phyloP scores from a whole-genome alignment of 1,140 invertebrate genomes.

The Periplaneta americana region DNA sequence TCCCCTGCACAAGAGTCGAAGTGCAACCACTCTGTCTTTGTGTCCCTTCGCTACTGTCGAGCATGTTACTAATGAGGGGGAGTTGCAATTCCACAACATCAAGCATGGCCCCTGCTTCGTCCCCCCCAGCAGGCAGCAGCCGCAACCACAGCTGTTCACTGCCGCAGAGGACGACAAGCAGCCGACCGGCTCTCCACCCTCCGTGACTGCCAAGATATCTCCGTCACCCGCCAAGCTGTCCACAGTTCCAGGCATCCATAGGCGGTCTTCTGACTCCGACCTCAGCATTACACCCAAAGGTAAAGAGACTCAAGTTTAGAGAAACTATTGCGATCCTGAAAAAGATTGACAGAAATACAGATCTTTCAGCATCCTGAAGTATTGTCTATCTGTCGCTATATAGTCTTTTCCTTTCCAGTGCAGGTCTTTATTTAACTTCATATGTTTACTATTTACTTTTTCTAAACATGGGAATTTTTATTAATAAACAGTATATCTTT shows the following conservation, averaged over 20 bases:
- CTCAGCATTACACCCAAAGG: slow-evolving; percentile 89
- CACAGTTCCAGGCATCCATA: slow-evolving; percentile 50
- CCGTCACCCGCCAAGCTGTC: slow-evolving; percentile 45
- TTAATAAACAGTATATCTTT: too few species aligned
- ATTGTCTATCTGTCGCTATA: too few species aligned
- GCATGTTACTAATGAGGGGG: neutral
- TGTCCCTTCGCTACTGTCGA: slow-evolving; percentile 15
- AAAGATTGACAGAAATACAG: too few species aligned
- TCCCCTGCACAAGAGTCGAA: slow-evolving; percentile 15
- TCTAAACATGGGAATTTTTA: too few species aligned
- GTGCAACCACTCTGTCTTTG: slow-evolving; percentile 3
- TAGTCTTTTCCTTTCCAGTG: too few species aligned
- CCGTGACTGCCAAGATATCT: slow-evolving; percentile 29
- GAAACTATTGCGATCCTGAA: too few species aligned
- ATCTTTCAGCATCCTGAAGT: too few species aligned
- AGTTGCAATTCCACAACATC: neutral
- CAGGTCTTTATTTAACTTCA: too few species aligned
- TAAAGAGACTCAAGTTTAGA: too few species aligned
- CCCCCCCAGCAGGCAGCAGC: slow-evolving; percentile 15
- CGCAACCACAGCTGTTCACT: neutral
- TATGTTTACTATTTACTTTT: too few species aligned
- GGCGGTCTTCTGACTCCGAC: slow-evolving; percentile 89
- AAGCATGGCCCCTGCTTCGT: slow-evolving; percentile 18
- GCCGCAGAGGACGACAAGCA: neutral
- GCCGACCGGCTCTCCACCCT: slow-evolving; percentile 22